These are phyloP conservation scores for Cinara cedri DNA, from an alignment of 2,888 invertebrate genomes.

Conservation along the genomic window DNA sequence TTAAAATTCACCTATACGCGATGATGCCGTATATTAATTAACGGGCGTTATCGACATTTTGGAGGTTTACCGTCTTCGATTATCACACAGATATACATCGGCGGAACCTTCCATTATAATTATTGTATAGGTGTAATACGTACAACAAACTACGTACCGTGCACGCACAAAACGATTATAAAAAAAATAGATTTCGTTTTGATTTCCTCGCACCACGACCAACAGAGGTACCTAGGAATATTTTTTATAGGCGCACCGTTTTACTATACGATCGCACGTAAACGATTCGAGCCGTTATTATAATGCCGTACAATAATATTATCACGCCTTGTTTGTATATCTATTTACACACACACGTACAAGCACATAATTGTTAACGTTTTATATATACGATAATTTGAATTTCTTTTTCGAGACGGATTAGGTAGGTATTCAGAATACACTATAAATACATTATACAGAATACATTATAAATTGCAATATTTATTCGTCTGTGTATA, in stretches of 20 bases:
- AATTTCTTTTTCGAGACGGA: constrained; percentile 22
- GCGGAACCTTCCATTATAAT: constrained; percentile 4
- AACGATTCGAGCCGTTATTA: constrained; percentile 19
- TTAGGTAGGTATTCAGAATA: no score
- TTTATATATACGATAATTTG: background rate
- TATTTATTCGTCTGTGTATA: no score
- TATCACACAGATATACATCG: background rate
- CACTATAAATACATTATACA: no score
- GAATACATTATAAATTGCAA: no score
- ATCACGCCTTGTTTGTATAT: background rate
- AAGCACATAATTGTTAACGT: background rate
- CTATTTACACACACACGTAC: background rate
- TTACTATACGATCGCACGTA: background rate
- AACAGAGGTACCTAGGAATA: no score
- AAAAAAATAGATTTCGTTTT: constrained; percentile 20
- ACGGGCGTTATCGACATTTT: no score
- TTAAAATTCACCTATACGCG: no score
- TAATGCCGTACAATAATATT: no score
- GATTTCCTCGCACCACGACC: background rate
- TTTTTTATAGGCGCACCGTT: background rate
- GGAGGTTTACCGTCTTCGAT: no score
- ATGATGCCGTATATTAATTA: no score
- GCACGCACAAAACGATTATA: no score
- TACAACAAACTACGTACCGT: no score
- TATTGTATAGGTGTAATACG: background rate